phyloP scores from a whole-genome alignment of 2,113 vertebrate species.

The Laterallus jamaicensis region DNA sequence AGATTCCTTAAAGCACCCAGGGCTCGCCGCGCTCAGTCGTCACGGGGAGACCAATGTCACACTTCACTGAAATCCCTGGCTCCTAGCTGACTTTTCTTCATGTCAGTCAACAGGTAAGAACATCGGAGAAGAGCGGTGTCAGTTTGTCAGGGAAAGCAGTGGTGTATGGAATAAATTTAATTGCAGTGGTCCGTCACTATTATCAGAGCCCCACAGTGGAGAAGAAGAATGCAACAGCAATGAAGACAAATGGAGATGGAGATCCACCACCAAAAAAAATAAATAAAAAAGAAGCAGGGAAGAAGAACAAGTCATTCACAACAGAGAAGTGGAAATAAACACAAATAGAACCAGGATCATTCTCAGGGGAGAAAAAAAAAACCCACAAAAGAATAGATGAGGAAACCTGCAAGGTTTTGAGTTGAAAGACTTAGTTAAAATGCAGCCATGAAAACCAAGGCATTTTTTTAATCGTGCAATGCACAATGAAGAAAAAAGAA shows the following conservation, averaged over 20 bases:
- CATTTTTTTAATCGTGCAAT: neutral
- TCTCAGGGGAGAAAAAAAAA: too few species aligned
- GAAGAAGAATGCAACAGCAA: neutral
- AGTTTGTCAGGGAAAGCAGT: slow-evolving; percentile 21
- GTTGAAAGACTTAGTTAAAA: neutral
- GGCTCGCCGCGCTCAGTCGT: neutral
- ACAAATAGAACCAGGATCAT: neutral
- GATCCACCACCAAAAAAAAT: neutral
- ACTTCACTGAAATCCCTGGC: neutral
- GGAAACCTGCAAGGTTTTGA: neutral
- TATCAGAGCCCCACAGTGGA: neutral
- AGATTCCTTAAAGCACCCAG: neutral
- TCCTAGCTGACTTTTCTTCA: slow-evolving; percentile 39
- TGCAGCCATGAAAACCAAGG: neutral
- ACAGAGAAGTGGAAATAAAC: neutral
- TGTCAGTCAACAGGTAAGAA: slow-evolving; percentile 49
- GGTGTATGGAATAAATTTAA: slow-evolving; percentile 25
- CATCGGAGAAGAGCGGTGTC: neutral
- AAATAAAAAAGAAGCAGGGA: neutral
- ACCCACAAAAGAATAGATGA: neutral
- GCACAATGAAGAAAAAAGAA: neutral
- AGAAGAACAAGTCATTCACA: neutral
- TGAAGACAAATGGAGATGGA: neutral
- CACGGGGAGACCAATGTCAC: neutral
- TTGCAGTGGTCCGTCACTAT: slow-evolving; percentile 7